Conservation (phyloP, 2,113 vertebrate species). For the Antechinus stuartii region DNA sequence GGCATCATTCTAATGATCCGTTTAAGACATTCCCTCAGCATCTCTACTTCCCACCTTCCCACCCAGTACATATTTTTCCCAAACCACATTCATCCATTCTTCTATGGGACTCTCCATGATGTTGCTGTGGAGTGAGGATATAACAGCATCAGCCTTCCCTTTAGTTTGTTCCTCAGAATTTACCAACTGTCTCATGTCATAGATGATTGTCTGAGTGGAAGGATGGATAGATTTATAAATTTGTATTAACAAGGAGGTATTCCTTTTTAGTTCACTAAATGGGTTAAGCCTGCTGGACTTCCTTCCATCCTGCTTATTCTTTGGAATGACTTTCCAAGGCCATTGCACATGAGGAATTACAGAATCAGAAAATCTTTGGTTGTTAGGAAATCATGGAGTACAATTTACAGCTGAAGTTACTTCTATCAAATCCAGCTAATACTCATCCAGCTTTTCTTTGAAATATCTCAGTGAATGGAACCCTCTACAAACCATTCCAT, state of each 20-base stretch:
- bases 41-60: not conserved
- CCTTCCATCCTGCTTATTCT: not conserved
- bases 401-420: not conserved
- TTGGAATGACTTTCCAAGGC: not conserved
- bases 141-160: not conserved
- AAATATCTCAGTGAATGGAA: not conserved
- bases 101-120: not conserved
- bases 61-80: not conserved
- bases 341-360: not conserved
- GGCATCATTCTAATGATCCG: slow-evolving; percentile 12
- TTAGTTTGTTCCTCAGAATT: not conserved
- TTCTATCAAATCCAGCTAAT: not conserved
- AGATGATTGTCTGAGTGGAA: not conserved
- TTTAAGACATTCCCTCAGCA: not conserved
- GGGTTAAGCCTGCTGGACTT: not conserved
- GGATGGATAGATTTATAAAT: not conserved
- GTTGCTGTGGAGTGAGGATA: not conserved
- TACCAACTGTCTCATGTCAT: not conserved
- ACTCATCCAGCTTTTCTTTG: not conserved
- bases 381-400: not conserved
- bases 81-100: not conserved
- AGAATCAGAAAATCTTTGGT: not conserved
- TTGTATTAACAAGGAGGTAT: not conserved
- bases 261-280: not conserved
- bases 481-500: too few species aligned